Evolutionary conservation across 2,113 vertebrate genomes (phyloP), one percentile per base, ranked within the genome.

Genomic region (Pseudorhombus dupliciocellatus): DNA sequence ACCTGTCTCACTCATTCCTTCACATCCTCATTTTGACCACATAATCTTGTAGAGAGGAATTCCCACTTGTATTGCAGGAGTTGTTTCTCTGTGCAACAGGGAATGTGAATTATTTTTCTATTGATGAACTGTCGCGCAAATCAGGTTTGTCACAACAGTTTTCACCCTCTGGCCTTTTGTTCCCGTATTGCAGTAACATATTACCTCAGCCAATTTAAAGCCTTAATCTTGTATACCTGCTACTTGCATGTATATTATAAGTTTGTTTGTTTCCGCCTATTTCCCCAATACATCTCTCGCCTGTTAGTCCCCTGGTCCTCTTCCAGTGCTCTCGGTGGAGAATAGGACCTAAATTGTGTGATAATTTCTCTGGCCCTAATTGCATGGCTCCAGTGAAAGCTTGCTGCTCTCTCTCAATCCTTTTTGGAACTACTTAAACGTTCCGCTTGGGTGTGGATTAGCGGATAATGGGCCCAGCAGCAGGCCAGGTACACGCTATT

Each of bases 401-500:
- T 81, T 83, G 77, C 77, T 69, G 77, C 83, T 77, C 81, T 56
- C 79, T 70, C 62, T 44, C 70, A 88, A 87, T 91, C 85, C 87
- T 89, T 86, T 40, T 91, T 89, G 88, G 59, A 89, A 81, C 74
- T 86, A 82, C 87, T 86, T 87, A 86, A 87, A 83, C 61, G 80
- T 87, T 91, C 77, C 75, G 63, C 84, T 74, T 79, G 84, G 88
- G 78, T 89, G 84, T 91, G 88, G 89, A 90, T 91, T 93, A 90
- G 88, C 72, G 82, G 83, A 90, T 91, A 92, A 93, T 90, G 80
- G 84, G 69, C 84, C 71, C 81, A 84, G 83, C 70, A 85, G 88
- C 84, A 83, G 72, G 74, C 66, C 89, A 91, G 90, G 89, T 93
- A 88, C 86, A 87, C 82, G 81, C 87, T 90, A 89, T 86, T 85